Evolutionary conservation across 1,140 invertebrate species (phyloP).

Genomic region (Meloidogyne floridensis): DNA sequence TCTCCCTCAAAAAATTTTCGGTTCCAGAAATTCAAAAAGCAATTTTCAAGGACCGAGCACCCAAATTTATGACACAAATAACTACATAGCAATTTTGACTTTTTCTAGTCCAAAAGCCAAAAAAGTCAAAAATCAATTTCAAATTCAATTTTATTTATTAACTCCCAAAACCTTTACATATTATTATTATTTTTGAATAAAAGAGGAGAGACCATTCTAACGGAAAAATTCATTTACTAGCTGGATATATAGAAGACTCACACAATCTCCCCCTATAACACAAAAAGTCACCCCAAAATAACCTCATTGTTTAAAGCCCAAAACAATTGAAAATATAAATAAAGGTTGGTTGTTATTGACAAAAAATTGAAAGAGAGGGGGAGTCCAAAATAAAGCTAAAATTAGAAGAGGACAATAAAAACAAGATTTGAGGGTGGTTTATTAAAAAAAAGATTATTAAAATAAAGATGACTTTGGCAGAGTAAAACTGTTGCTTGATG

Average conservation of each 20-base stretch:
- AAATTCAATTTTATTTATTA: not conserved
- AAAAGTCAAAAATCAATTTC: not conserved
- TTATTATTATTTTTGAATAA: not conserved
- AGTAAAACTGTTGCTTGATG: too few relatives aligned
- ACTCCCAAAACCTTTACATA: not conserved
- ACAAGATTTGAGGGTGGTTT: too few relatives aligned
- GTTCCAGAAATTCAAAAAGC: too few relatives aligned
- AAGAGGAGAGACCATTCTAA: not conserved
- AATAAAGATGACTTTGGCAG: too few relatives aligned
- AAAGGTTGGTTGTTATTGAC: not conserved
- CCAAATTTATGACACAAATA: too few relatives aligned
- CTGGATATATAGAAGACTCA: not conserved
- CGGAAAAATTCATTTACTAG: not conserved
- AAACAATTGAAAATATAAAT: not conserved
- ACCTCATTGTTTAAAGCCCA: not conserved
- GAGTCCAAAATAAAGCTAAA: not conserved
- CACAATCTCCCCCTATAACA: not conserved
- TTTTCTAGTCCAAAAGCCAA: too few relatives aligned
- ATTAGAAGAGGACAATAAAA: not conserved
- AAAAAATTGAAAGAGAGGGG: too few relatives aligned
- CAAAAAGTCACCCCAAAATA: not conserved
- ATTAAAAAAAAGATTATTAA: too few relatives aligned
- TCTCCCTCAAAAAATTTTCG: too few relatives aligned
- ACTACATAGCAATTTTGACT: too few relatives aligned
- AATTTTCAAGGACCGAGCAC: too few relatives aligned